Base-by-base conservation (phyloP, 1,140 invertebrate genomes). In the Drosophila kohkoa region DNA sequence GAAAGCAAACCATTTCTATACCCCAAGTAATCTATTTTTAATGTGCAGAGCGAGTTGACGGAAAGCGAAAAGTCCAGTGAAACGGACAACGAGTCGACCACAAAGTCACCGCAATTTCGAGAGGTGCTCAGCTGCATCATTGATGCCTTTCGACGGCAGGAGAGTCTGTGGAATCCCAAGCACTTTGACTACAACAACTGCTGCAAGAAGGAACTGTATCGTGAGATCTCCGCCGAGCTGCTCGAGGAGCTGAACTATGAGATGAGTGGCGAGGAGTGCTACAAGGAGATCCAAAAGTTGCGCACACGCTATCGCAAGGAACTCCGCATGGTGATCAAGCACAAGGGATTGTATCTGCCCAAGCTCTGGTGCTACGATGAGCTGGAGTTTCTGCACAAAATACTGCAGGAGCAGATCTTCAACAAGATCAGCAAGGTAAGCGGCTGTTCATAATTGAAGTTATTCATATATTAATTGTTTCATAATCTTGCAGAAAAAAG, bases 341-440 rank as follows among this genome's bases (percentile, higher is more conserved):
- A 86, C 51, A 91, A 91, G 55, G 90, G 90, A 1, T 55, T 91
- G 48, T 91, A 91, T 35, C 38, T 91, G 57, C 90, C 90, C 10
- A 91, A 91, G 54, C 69, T 91, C 3, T 91, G 90, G 90, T 91
- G 90, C 51, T 91, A 88, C 46, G 90, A 91, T 54, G 78, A 91
- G 48, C 81, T 91, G 52, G 90, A 91, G 30, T 91, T 91, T 28
- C 57, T 91, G 13, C 82, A 86, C 0, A 75, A 81, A 5, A 90
- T 91, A 54, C 48, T 91, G 5, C 86, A 91, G 5, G 77, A 91
- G 8, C 90, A 91, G 41, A 82, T 91, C 49, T 86, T 75, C 13
- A 82, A 76, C 3, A 86, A 86, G 43, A 81, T 91, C 10, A 91
- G 74, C 71, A 91, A 91, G 74, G 88, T 91, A 60, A 25, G 6